phyloP scores from a whole-genome alignment of 2,888 invertebrate genomes.

The Lampropteryx suffumata region DNA sequence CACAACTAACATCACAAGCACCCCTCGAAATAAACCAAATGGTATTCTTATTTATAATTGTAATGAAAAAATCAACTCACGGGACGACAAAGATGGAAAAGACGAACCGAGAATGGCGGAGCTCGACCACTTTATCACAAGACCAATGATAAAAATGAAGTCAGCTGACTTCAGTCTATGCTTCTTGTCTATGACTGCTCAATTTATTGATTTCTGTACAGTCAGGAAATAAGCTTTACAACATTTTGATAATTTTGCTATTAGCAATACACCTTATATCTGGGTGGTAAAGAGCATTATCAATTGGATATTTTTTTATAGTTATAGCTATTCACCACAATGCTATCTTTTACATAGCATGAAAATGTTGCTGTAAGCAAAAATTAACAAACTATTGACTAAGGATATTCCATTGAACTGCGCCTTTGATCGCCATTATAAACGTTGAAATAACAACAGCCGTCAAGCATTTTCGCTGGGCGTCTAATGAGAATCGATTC shows the following conservation, averaged over 20 bases:
- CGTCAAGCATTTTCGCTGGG: too few species aligned
- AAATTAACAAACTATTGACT: too few species aligned
- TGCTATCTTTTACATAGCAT: too few species aligned
- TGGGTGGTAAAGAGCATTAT: neutral
- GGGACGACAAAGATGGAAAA: conserved; percentile 76
- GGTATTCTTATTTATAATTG: conserved; percentile 40
- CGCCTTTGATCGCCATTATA: too few species aligned
- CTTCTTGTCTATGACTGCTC: conserved; percentile 55
- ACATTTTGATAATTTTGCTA: neutral
- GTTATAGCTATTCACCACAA: too few species aligned
- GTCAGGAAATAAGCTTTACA: neutral
- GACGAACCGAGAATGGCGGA: conserved; percentile 81
- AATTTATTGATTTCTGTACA: conserved; percentile 59
- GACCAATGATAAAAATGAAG: conserved; percentile 81
- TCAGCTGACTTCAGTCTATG: conserved; percentile 80
- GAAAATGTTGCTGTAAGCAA: too few species aligned
- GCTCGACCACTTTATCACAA: conserved; percentile 79
- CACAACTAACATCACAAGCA: conserved; percentile 58
- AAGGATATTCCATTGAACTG: too few species aligned
- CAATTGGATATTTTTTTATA: too few species aligned
- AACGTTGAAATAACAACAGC: too few species aligned
- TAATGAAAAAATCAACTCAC: conserved; percentile 71
- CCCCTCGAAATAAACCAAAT: conserved; percentile 43
- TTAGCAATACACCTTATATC: neutral
- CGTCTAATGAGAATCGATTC: too few species aligned